Evolutionary conservation across 2,888 invertebrate genomes (phyloP).

Genomic region (Acleris cristana): DNA sequence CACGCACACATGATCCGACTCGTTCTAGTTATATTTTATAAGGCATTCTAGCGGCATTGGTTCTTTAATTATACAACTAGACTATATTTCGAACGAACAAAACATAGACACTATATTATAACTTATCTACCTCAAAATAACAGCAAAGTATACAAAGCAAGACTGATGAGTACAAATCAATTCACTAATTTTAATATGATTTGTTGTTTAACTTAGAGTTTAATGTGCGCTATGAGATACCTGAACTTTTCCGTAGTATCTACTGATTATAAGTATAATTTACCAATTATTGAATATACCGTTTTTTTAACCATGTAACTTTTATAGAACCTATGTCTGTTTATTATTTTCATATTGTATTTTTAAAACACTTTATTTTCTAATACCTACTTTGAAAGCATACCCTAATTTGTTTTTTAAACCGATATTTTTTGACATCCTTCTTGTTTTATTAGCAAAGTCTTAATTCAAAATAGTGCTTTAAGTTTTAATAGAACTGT

Average conservation of each 20-base stretch:
- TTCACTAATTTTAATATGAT: constrained; percentile 69
- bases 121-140: constrained; percentile 63
- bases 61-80: constrained; percentile 39
- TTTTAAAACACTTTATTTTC: not conserved
- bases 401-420: too few relatives aligned
- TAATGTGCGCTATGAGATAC: constrained; percentile 31
- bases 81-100: not conserved
- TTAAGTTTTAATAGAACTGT: constrained; percentile 52
- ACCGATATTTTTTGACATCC: too few relatives aligned
- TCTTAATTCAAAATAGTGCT: constrained; percentile 53
- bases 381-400: not conserved
- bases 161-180: constrained; percentile 80
- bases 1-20: constrained; percentile 56
- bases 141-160: constrained; percentile 54
- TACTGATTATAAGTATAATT: not conserved
- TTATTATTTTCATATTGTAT: not conserved
- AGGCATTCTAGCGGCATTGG: constrained; percentile 41
- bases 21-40: constrained; percentile 6
- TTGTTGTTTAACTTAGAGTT: constrained; percentile 47
- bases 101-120: constrained; percentile 33
- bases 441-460: constrained; percentile 39
- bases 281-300: too few relatives aligned
- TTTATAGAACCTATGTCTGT: not conserved
- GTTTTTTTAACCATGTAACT: not conserved
- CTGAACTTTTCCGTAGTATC: constrained; percentile 19